Conservation (phyloP, 2,797 vertebrate genomes). For the Chaetodon trifasciatus region DNA sequence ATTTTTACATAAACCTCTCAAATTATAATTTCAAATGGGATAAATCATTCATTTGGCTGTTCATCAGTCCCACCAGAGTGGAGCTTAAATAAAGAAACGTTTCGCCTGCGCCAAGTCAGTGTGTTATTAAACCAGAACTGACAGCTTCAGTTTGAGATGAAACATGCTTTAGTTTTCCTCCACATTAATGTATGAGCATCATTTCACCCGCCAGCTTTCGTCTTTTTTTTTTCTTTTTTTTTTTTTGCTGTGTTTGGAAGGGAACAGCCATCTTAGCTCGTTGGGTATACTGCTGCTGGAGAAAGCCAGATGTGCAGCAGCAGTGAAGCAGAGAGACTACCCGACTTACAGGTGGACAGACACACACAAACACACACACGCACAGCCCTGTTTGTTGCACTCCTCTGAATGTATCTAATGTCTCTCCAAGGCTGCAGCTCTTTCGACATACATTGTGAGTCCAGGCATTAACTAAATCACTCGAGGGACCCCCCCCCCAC, state of each 20-base stretch:
- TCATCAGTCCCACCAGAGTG: slow-evolving; percentile 42
- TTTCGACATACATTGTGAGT: slow-evolving; percentile 41
- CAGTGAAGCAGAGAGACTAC: slow-evolving; percentile 33
- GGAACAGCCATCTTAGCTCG: not conserved
- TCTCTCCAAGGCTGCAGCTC: slow-evolving; percentile 54
- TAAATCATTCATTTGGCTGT: slow-evolving; percentile 46
- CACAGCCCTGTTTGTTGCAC: slow-evolving; percentile 17
- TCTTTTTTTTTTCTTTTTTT: slow-evolving; percentile 25
- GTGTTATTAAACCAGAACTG: slow-evolving; percentile 51
- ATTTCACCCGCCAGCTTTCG: slow-evolving; percentile 47
- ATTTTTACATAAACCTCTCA: slow-evolving; percentile 22
- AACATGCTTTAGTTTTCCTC: slow-evolving; percentile 36
- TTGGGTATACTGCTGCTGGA: slow-evolving; percentile 9
- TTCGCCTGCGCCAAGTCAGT: slow-evolving; percentile 45
- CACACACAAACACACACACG: not conserved
- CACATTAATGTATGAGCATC: slow-evolving; percentile 36
- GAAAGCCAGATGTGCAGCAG: slow-evolving; percentile 44
- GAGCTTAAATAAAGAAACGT: slow-evolving; percentile 46
- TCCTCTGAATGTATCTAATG: slow-evolving; percentile 24
- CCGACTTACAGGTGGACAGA: slow-evolving; percentile 19
- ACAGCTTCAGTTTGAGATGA: slow-evolving; percentile 29
- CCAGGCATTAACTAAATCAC: slow-evolving; percentile 77
- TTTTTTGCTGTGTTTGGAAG: slow-evolving; percentile 12
- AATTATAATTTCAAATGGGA: slow-evolving; percentile 59
- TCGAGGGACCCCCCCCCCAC: slow-evolving; percentile 61